Evolutionary conservation across 2,888 invertebrate genomes (phyloP).

Genomic region (Lepidonotus clava): DNA sequence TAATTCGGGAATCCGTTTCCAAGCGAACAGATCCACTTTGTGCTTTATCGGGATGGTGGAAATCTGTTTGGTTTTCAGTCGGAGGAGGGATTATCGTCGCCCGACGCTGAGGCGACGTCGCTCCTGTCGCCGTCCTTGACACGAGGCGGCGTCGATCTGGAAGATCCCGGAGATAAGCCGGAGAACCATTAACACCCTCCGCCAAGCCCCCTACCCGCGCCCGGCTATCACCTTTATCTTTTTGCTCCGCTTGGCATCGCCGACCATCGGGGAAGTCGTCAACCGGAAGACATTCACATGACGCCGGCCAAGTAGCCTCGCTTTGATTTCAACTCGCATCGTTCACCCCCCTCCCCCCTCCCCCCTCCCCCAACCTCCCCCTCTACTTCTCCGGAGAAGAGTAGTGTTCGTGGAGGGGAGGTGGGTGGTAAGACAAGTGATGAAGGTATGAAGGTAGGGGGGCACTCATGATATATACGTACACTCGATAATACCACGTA

Average conservation of each 20-base stretch:
- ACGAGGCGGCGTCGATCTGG: background rate
- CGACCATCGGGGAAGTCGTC: background rate
- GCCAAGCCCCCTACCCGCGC: background rate
- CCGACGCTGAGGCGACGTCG: background rate
- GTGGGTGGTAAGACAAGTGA: too few species aligned
- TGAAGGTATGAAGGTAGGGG: too few species aligned
- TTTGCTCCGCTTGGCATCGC: constrained; percentile 24
- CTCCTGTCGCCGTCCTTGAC: background rate
- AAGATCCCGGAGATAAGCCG: constrained; percentile 18
- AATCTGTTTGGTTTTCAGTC: constrained; percentile 23
- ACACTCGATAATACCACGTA: too few species aligned
- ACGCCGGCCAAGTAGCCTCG: background rate
- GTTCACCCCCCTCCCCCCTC: background rate
- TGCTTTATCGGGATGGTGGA: background rate
- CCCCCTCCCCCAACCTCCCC: background rate
- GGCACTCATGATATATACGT: too few species aligned
- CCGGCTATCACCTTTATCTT: constrained; percentile 42
- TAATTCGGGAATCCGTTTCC: constrained; percentile 22
- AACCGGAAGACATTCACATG: constrained; percentile 19
- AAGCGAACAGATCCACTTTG: background rate
- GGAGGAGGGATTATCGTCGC: background rate
- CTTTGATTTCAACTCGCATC: background rate
- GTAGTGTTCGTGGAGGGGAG: too few species aligned
- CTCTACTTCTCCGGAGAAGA: too few species aligned
- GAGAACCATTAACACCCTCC: constrained; percentile 33